These are phyloP conservation scores for Uromys caudimaculatus DNA, from an alignment of 2,797 vertebrate species.

Conservation along the genomic window DNA sequence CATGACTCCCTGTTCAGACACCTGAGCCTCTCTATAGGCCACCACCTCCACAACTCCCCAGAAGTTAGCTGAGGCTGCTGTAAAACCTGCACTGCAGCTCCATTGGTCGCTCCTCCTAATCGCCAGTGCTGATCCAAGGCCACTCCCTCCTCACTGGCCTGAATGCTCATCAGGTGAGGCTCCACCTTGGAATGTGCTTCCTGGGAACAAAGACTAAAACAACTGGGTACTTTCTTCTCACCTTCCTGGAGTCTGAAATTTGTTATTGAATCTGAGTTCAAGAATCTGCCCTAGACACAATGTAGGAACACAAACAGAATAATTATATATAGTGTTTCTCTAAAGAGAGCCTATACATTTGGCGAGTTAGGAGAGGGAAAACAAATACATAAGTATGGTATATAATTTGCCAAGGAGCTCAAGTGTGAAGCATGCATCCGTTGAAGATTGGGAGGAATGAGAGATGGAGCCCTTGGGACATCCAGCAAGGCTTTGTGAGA, in stretches of 20 bases:
- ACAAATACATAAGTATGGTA: background rate
- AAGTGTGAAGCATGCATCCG: background rate
- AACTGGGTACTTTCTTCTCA: background rate
- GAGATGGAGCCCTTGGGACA: background rate
- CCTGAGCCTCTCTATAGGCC: background rate
- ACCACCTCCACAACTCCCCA: background rate
- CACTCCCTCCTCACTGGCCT: background rate
- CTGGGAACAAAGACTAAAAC: slow-evolving; percentile 27
- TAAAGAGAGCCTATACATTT: background rate
- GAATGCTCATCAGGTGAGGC: background rate
- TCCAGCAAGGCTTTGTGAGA: background rate
- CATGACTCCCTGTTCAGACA: background rate
- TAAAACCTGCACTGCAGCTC: background rate
- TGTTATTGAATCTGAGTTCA: background rate
- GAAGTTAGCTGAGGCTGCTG: background rate
- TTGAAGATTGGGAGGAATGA: background rate
- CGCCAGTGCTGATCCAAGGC: background rate
- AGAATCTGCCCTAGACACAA: background rate
- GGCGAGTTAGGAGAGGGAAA: background rate
- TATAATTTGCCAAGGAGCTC: background rate
- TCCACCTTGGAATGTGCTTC: background rate
- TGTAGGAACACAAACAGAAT: background rate
- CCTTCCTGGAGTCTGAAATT: background rate
- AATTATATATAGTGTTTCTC: background rate
- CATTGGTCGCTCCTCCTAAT: background rate